phyloP scores from a whole-genome alignment of 2,797 vertebrate species.

The Hyperoplus lanceolatus region DNA sequence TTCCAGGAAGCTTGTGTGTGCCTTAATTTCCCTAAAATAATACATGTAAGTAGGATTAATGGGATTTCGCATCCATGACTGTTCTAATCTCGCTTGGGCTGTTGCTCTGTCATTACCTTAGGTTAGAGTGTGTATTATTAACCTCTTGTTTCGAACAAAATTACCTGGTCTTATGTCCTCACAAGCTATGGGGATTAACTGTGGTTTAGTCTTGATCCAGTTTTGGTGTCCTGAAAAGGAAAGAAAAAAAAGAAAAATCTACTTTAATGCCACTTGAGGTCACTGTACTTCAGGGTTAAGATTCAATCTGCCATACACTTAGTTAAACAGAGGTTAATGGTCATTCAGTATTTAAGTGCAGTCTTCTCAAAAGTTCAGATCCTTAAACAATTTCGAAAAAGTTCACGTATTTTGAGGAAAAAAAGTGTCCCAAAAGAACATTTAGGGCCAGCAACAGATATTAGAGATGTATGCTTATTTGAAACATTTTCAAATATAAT shows the following conservation, averaged over 20 bases:
- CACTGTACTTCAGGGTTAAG: too few relatives aligned
- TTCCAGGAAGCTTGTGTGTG: neutral
- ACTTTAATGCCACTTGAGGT: too few relatives aligned
- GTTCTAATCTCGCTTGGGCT: neutral
- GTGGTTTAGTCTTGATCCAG: neutral
- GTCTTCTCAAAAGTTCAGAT: too few relatives aligned
- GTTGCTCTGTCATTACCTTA: neutral
- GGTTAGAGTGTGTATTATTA: neutral
- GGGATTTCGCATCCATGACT: neutral
- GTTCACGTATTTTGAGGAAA: too few relatives aligned
- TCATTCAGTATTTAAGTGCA: too few relatives aligned
- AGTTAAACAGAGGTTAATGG: too few relatives aligned
- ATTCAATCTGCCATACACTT: too few relatives aligned
- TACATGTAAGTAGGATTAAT: neutral
- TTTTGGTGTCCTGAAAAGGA: neutral
- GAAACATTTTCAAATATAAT: neutral
- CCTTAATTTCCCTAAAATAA: neutral
- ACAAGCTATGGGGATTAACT: neutral
- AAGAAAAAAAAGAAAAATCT: too few relatives aligned
- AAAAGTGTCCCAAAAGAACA: too few relatives aligned
- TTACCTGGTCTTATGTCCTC: neutral
- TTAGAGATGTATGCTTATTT: too few relatives aligned
- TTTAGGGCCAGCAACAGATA: too few relatives aligned
- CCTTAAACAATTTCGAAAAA: too few relatives aligned
- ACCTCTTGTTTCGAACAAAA: neutral